Conservation (phyloP, 2,888 invertebrate genomes). For the Acrobasis repandana region DNA sequence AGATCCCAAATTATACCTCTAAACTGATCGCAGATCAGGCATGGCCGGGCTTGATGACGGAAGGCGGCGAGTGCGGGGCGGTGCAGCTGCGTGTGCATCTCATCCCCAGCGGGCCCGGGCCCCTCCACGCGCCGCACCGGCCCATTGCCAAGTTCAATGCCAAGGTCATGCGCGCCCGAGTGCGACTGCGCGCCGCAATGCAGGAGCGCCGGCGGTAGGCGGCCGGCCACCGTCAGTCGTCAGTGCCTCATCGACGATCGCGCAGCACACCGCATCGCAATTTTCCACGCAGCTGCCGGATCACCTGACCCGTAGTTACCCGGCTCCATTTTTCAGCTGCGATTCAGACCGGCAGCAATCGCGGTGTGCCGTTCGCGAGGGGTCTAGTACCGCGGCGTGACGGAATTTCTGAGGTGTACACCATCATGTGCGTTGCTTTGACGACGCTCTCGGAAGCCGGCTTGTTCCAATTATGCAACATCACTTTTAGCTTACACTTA, state of each 20-base stretch:
- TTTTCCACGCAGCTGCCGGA: constrained; percentile 45
- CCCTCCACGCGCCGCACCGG: constrained; percentile 59
- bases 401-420: constrained; percentile 46
- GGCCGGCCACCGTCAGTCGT: constrained; percentile 72
- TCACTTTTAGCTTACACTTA: constrained; percentile 45
- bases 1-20: constrained; percentile 26
- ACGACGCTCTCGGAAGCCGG: constrained; percentile 46
- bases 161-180: constrained; percentile 88
- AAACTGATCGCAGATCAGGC: constrained; percentile 40
- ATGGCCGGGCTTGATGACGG: constrained; percentile 51
- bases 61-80: constrained; percentile 67
- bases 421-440: constrained; percentile 50
- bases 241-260: constrained; percentile 74
- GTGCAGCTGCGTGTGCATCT: constrained; percentile 77
- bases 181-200: constrained; percentile 87
- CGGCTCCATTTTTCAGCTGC: background rate
- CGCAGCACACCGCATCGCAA: constrained; percentile 64
- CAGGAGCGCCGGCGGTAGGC: constrained; percentile 80
- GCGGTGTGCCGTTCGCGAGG: constrained; percentile 39
- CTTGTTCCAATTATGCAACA: constrained; percentile 67
- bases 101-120: constrained; percentile 47
- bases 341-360: constrained; percentile 25
- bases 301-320: constrained; percentile 47
- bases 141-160: constrained; percentile 91
- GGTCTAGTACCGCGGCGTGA: constrained; percentile 42